Evolutionary conservation across 1,140 invertebrate genomes (phyloP).

Genomic region (Drosophila mauritiana): DNA sequence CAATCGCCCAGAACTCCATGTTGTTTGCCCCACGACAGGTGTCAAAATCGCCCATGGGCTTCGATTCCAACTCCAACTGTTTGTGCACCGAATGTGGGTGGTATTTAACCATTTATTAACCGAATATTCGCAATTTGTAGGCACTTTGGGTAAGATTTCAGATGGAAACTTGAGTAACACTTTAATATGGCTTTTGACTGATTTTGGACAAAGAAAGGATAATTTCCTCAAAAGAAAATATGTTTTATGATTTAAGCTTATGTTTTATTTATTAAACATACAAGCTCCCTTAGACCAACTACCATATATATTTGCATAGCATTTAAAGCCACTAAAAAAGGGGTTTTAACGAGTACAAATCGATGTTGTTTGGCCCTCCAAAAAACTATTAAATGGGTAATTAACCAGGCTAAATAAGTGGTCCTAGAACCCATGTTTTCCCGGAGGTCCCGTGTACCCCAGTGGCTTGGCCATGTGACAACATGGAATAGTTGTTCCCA

Average conservation of each 20-base stretch:
- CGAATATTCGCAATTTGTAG: neutral
- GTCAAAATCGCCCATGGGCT: slow-evolving; percentile 4
- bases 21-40: neutral
- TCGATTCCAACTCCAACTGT: neutral
- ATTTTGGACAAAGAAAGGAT: too few species aligned
- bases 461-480: neutral
- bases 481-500: slow-evolving; percentile 12
- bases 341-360: too few species aligned
- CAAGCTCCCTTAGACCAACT: too few species aligned
- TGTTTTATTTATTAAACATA: too few species aligned
- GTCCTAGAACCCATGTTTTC: neutral
- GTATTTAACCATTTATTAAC: neutral
- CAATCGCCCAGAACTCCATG: neutral
- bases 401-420: neutral
- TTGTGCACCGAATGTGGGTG: neutral
- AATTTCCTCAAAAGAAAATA: too few species aligned
- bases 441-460: neutral
- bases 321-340: too few species aligned
- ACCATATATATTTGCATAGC: too few species aligned
- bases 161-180: too few species aligned
- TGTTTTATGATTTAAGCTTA: too few species aligned
- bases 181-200: too few species aligned
- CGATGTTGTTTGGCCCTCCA: too few species aligned
- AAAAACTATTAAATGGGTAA: neutral
- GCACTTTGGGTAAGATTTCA: too few species aligned